Evolutionary conservation across 2,113 vertebrate species (phyloP).

Genomic region (Perca fluviatilis): DNA sequence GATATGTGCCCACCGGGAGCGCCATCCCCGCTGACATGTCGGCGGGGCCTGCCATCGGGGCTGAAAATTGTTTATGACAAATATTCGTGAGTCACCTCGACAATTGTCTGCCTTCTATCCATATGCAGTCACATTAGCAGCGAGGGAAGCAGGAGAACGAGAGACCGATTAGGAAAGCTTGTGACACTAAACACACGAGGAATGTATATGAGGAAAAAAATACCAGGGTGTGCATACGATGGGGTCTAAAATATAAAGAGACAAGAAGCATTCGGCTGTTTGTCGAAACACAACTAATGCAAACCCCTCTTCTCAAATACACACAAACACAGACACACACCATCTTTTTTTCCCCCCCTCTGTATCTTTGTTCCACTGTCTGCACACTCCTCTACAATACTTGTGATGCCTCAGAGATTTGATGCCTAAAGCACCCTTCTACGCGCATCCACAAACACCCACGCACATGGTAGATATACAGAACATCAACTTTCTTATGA

Average conservation of each 20-base stretch:
- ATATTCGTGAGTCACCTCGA: slow-evolving; percentile 38
- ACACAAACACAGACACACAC: slow-evolving; percentile 20
- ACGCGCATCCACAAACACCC: neutral
- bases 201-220: slow-evolving; percentile 10
- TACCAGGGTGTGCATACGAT: slow-evolving; percentile 19
- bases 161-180: slow-evolving; percentile 4
- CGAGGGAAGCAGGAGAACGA: neutral
- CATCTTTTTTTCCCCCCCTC: neutral
- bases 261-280: slow-evolving; percentile 17
- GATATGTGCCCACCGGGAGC: slow-evolving; percentile 42
- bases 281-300: slow-evolving; percentile 5
- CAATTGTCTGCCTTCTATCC: slow-evolving; percentile 21
- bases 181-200: neutral
- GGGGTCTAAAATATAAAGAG: slow-evolving; percentile 22
- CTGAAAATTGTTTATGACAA: slow-evolving; percentile 52
- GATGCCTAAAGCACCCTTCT: neutral
- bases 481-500: slow-evolving; percentile 61
- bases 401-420: slow-evolving; percentile 10
- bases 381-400: slow-evolving; percentile 10
- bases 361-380: slow-evolving; percentile 8
- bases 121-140: slow-evolving; percentile 19
- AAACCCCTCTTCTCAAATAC: neutral
- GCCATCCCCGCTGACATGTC: slow-evolving; percentile 39
- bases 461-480: slow-evolving; percentile 22
- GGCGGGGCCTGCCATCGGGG: slow-evolving; percentile 3